Evolutionary conservation across 1,140 invertebrate genomes (phyloP).

Genomic region (Reticulitermes speratus): DNA sequence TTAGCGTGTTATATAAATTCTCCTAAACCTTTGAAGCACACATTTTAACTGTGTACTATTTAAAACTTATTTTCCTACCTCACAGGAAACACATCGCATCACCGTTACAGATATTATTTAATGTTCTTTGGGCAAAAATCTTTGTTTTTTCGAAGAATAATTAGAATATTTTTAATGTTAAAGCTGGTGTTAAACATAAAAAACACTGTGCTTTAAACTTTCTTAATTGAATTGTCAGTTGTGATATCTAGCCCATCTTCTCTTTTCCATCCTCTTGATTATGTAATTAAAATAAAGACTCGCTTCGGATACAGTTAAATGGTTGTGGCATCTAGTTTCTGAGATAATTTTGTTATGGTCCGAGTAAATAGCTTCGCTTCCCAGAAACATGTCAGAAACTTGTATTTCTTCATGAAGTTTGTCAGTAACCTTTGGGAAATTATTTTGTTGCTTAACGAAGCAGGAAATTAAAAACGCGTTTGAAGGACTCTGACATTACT

Average conservation of each 20-base stretch:
- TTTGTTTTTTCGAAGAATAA: too few relatives aligned
- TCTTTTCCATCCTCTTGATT: neutral
- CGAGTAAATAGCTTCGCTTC: neutral
- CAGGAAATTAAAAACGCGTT: neutral
- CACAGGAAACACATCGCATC: too few relatives aligned
- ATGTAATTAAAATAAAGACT: neutral
- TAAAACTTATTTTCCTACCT: too few relatives aligned
- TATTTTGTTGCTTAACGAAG: neutral
- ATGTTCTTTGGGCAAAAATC: too few relatives aligned
- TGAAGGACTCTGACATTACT: too few relatives aligned
- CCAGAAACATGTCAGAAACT: neutral
- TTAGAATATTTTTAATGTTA: too few relatives aligned
- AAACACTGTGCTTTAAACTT: neutral
- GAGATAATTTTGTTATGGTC: neutral
- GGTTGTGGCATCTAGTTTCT: neutral
- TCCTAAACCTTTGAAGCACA: too few relatives aligned
- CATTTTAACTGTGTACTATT: too few relatives aligned
- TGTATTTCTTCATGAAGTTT: neutral
- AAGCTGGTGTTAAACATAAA: too few relatives aligned
- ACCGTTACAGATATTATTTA: too few relatives aligned
- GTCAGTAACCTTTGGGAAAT: neutral
- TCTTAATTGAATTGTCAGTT: neutral
- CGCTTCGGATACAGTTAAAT: neutral
- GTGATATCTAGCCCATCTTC: neutral
- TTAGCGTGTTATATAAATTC: too few relatives aligned